A percentile compares a stretch with the other conserved stretches of the same genome.
These are phyloP conservation scores for Cheilinus undulatus DNA, from an alignment of 2,113 vertebrate genomes.

Conservation along the genomic window DNA sequence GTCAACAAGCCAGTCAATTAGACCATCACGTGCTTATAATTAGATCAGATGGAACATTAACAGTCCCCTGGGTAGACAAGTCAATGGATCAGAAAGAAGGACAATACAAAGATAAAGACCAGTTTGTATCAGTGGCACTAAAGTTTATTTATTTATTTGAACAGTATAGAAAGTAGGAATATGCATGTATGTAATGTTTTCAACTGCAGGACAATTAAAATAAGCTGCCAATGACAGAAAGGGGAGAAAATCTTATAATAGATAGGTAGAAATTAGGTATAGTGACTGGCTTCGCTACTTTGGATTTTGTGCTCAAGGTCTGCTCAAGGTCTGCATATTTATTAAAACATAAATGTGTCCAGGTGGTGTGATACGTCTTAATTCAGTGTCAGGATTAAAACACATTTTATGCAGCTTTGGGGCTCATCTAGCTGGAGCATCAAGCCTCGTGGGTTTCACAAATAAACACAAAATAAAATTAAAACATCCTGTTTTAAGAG, in stretches of 20 bases:
- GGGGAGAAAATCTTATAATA: too few relatives aligned
- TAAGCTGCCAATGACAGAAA: too few relatives aligned
- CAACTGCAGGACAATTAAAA: neutral
- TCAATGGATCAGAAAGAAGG: neutral
- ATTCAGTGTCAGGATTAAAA: neutral
- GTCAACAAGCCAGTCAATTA: constrained; percentile 48
- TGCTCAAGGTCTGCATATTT: neutral
- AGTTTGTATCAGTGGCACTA: too few relatives aligned
- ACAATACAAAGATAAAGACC: neutral
- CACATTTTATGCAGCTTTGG: neutral
- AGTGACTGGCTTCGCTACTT: too few relatives aligned
- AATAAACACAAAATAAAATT: neutral
- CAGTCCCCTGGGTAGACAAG: constrained; percentile 1
- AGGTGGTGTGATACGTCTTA: neutral
- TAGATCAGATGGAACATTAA: constrained; percentile 47
- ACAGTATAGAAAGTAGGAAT: too few relatives aligned
- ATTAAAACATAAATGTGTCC: neutral
- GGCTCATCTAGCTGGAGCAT: too few relatives aligned
- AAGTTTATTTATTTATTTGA: too few relatives aligned
- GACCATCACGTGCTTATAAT: constrained; percentile 44
- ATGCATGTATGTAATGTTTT: too few relatives aligned
- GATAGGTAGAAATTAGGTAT: too few relatives aligned
- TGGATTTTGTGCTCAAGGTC: neutral
- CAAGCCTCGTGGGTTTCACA: neutral
- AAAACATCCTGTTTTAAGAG: too few relatives aligned